These are phyloP conservation scores for Anhinga rufa DNA, from an alignment of 2,113 vertebrate genomes.

Conservation along the genomic window DNA sequence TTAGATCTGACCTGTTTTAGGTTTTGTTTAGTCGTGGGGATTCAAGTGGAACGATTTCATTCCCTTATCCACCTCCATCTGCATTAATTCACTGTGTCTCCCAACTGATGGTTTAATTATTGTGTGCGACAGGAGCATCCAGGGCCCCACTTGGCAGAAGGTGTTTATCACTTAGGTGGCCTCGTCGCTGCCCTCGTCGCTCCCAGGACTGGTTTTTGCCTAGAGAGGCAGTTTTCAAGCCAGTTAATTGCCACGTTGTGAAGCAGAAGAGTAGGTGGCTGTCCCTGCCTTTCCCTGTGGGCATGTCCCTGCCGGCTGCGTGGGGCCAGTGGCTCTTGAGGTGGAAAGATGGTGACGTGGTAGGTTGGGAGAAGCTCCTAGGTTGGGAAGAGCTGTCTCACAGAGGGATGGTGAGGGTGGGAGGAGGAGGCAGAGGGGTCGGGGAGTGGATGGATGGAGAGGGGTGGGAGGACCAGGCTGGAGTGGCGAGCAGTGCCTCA, in stretches of 20 bases:
- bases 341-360: neutral
- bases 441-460: neutral
- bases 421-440: neutral
- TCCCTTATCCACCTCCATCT: neutral
- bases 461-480: neutral
- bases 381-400: neutral
- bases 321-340: neutral
- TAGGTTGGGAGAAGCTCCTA: neutral
- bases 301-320: accelerated
- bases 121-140: neutral
- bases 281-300: neutral
- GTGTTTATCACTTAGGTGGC: neutral
- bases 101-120: neutral
- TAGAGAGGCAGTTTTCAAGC: slow-evolving; percentile 37
- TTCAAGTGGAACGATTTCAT: neutral
- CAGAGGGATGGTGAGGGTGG: neutral
- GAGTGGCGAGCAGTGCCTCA: neutral
- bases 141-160: neutral
- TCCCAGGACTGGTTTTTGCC: neutral
- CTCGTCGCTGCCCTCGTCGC: neutral
- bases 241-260: neutral
- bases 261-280: neutral
- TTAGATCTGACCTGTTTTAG: neutral
- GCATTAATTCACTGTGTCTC: neutral
- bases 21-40: neutral